Conservation (phyloP, 2,113 vertebrate species). For the Sorex araneus region DNA sequence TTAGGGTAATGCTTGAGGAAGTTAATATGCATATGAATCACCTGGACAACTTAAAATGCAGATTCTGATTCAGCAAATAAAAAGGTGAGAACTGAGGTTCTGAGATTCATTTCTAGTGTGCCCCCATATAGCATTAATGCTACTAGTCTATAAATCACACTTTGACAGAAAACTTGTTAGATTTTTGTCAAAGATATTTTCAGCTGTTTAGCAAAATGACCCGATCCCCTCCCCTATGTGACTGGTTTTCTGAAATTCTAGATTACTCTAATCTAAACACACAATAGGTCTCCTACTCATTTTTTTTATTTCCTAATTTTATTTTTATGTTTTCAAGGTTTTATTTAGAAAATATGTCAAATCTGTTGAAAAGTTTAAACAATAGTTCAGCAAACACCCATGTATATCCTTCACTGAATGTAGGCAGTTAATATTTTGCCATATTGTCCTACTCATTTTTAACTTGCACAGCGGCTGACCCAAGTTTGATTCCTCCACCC, state of each 20-base stretch:
- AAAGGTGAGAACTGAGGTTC: neutral
- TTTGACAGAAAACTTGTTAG: neutral
- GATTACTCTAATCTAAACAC: neutral
- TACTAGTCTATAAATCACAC: neutral
- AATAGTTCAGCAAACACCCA: neutral
- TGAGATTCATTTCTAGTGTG: constrained; percentile 5
- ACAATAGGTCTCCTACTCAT: neutral
- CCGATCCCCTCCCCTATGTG: neutral
- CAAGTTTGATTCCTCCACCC: too few relatives aligned
- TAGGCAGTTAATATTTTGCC: constrained; percentile 46
- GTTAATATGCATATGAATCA: neutral
- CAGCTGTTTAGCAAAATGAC: neutral
- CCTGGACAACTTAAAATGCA: neutral
- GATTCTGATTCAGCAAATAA: constrained; percentile 29
- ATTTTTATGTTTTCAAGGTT: neutral
- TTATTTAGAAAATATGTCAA: constrained; percentile 30
- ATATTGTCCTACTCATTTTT: too few relatives aligned
- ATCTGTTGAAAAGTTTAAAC: constrained; percentile 13
- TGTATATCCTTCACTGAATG: neutral
- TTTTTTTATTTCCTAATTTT: constrained; percentile 19
- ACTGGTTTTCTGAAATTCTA: constrained; percentile 27
- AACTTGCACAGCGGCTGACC: too few relatives aligned
- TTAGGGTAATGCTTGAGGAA: constrained; percentile 2
- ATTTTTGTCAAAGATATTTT: neutral
- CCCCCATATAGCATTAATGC: neutral